Base-by-base conservation (phyloP, 2,113 vertebrate genomes). In the Cyanoliseus patagonus region DNA sequence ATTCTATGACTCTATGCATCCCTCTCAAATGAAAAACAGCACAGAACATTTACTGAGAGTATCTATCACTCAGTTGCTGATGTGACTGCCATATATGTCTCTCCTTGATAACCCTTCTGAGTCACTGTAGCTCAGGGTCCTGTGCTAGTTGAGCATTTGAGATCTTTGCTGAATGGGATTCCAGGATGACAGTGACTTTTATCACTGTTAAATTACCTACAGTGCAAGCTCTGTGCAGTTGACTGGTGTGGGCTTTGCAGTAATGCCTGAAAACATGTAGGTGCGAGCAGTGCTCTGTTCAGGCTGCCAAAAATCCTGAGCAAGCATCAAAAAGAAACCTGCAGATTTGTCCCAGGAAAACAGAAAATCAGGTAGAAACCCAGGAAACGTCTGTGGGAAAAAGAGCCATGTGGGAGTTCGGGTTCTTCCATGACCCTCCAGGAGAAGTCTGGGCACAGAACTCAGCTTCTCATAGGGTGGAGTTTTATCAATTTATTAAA, bases 401-500 rank as follows among this genome's bases (percentile, higher is more conserved):
- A 95, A 67, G 74, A 94, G 94, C 92, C 80, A 86, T 52, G 47
- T 55, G 91, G 52, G 83, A 92, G 22, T 35, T 94, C 64, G 35
- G 94, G 74, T 69, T 96, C 81, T 96, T 91, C 77, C 16, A 42
- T 82, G 87, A 87, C 94, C 73, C 94, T 79, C 35, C 52, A 75
- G 66, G 61, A 87, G 86, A 89, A 77, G 27, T 79, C 91, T 82
- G 81, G 70, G 86, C 83, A 94, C 92, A 80, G 67, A 93, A 83
- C 85, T 84, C 57, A 57, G 11, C 18, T 68, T 78, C 68, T 95
- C 66, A 6, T 37, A 76, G 77, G 70, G 78, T 66, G 57, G 73
- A 95, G 78, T 82, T 95, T 92, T 95, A 97, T 94, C 95, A 85
- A 92, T 95, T 79, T 92, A 84, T 89, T 81, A 73, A 39, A 93